Percentiles rank a stretch among this genome's conserved stretches.
phyloP scores from a whole-genome alignment of 2,888 invertebrate species.

The Caenorhabditis drosophilae region DNA sequence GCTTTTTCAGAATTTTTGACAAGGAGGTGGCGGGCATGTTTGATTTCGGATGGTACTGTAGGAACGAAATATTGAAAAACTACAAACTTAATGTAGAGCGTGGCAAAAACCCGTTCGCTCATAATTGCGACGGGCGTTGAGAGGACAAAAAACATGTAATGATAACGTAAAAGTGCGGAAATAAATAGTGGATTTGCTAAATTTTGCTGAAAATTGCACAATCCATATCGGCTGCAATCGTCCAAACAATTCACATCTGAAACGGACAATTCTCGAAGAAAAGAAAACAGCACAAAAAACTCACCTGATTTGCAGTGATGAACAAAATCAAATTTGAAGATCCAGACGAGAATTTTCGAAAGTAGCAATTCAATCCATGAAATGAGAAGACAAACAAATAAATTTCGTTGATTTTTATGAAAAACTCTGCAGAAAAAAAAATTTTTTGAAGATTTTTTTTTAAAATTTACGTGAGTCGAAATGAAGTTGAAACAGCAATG shows the following conservation, averaged over 20 bases:
- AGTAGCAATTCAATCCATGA: conserved; percentile 32
- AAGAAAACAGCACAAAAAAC: not conserved
- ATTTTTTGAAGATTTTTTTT: conserved; percentile 1
- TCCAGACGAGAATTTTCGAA: conserved; percentile 20
- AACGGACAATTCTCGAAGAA: not conserved
- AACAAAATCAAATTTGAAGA: conserved; percentile 28
- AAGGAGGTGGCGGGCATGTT: too few species aligned
- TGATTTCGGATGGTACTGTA: too few species aligned
- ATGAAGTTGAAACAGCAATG: conserved; percentile 20
- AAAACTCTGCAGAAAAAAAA: conserved; percentile 18
- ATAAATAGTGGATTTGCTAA: conserved; percentile 22
- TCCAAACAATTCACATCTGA: conserved; percentile 5
- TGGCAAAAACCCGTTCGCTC: conserved; percentile 31
- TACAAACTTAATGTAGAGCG: conserved; percentile 23
- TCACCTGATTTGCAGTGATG: not conserved
- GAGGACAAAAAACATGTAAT: conserved; percentile 34
- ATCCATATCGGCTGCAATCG: conserved; percentile 16
- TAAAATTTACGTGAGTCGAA: conserved; percentile 28
- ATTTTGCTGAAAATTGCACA: conserved; percentile 11
- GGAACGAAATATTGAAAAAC: too few species aligned
- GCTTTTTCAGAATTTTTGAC: too few species aligned
- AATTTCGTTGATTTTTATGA: conserved; percentile 31
- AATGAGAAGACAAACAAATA: conserved; percentile 20
- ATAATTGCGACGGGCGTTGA: conserved; percentile 24
- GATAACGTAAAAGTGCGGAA: conserved; percentile 27